Conservation (phyloP, 2,888 invertebrate genomes). For the Tenthredo distinguenda region DNA sequence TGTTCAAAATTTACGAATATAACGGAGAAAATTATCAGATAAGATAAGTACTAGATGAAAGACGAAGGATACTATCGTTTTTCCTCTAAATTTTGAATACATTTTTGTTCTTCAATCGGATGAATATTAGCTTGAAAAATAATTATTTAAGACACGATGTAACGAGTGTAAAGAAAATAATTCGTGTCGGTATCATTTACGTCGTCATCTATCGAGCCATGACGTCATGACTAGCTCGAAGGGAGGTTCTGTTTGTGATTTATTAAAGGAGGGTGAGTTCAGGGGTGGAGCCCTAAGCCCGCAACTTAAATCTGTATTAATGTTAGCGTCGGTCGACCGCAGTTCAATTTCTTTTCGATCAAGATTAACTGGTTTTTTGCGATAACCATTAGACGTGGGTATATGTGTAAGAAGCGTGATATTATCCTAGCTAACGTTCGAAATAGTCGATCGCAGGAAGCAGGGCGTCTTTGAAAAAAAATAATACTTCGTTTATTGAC, state of each 20-base stretch:
- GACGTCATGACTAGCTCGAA: conserved; percentile 57
- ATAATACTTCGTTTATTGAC: background rate
- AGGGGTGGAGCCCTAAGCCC: conserved; percentile 56
- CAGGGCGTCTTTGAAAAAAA: background rate
- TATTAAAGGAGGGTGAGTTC: conserved; percentile 55
- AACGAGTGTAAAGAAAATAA: background rate
- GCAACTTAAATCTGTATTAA: conserved; percentile 61
- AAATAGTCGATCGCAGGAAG: conserved; percentile 3
- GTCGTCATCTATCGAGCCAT: conserved; percentile 62
- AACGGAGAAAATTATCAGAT: background rate
- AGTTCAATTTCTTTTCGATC: conserved; percentile 63
- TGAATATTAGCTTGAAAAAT: background rate
- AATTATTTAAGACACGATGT: background rate
- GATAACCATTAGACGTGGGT: background rate
- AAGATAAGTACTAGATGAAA: background rate
- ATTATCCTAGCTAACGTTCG: background rate
- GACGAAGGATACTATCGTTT: background rate
- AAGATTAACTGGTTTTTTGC: conserved; percentile 55
- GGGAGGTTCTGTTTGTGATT: conserved; percentile 59
- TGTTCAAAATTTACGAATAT: background rate
- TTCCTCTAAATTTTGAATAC: background rate
- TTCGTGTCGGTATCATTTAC: background rate
- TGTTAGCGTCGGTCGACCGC: conserved; percentile 55
- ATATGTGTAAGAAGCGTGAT: background rate
- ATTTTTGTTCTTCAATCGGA: background rate